Percentiles rank a stretch among this genome's conserved stretches.
phyloP scores from a whole-genome alignment of 2,797 vertebrate species.

The Phalanger gymnotis region DNA sequence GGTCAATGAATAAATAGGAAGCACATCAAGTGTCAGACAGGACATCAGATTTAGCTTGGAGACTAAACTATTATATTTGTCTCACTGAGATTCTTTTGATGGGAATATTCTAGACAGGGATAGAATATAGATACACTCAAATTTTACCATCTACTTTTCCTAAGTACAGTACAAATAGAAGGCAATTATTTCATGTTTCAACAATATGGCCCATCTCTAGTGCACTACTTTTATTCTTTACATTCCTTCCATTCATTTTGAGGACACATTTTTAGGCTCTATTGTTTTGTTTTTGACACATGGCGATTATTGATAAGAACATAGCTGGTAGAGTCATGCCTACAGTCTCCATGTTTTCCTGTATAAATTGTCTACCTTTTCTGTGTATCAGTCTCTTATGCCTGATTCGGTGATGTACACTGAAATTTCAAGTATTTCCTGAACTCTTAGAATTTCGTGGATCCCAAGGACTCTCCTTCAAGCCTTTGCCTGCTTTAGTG shows the following conservation, averaged over 20 bases:
- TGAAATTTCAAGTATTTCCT: slow-evolving; percentile 14
- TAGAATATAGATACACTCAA: neutral
- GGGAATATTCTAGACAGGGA: slow-evolving; percentile 14
- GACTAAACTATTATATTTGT: slow-evolving; percentile 26
- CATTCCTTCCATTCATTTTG: slow-evolving; percentile 55
- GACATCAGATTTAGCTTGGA: slow-evolving; percentile 8
- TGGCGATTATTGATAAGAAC: slow-evolving; percentile 53
- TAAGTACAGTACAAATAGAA: neutral
- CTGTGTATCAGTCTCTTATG: slow-evolving; percentile 22
- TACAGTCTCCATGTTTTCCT: slow-evolving; percentile 50
- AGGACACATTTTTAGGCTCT: slow-evolving; percentile 51
- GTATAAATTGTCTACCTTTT: slow-evolving; percentile 33
- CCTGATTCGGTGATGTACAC: slow-evolving; percentile 5
- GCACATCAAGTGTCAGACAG: neutral
- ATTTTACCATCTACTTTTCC: slow-evolving; percentile 42
- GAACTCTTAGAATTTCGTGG: slow-evolving; percentile 26
- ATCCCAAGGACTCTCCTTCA: neutral
- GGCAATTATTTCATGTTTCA: neutral
- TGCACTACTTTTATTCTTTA: slow-evolving; percentile 31
- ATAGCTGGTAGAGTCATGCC: slow-evolving; percentile 34
- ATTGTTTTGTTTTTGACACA: slow-evolving; percentile 55
- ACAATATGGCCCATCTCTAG: slow-evolving; percentile 27
- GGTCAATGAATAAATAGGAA: neutral
- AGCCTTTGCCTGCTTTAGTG: neutral
- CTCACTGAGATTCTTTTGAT: neutral